These are phyloP conservation scores for Teleogryllus occipitalis DNA, from an alignment of 1,140 invertebrate species.

Conservation along the genomic window DNA sequence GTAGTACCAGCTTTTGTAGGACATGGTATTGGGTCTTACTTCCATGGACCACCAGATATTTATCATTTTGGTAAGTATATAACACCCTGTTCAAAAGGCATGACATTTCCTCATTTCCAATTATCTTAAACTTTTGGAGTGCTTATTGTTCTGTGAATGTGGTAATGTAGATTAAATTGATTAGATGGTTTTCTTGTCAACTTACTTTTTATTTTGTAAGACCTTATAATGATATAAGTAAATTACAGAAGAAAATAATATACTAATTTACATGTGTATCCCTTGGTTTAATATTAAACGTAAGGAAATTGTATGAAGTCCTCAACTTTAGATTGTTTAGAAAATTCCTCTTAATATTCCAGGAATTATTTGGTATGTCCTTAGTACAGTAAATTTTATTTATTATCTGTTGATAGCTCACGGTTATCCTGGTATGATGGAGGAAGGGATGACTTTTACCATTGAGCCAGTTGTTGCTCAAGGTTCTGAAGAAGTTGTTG, in stretches of 20 bases:
- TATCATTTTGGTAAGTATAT: conserved; percentile 45
- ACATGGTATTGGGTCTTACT: conserved; percentile 87
- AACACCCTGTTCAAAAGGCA: neutral
- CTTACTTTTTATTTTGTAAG: too few species aligned
- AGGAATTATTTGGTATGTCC: neutral
- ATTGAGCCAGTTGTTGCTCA: conserved; percentile 84
- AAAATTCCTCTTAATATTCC: neutral
- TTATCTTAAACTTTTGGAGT: neutral
- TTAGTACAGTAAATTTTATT: neutral
- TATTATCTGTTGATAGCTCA: conserved; percentile 47
- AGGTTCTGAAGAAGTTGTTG: conserved; percentile 53
- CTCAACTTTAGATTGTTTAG: neutral
- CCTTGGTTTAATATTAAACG: neutral
- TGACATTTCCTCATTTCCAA: neutral
- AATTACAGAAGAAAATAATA: too few species aligned
- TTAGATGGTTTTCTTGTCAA: too few species aligned
- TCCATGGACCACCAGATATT: conserved; percentile 88
- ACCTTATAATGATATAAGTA: too few species aligned
- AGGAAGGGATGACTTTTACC: conserved; percentile 85
- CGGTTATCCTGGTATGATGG: conserved; percentile 62
- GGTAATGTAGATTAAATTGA: too few species aligned
- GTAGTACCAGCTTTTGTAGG: conserved; percentile 77
- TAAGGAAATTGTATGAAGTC: neutral
- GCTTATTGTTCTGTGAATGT: neutral
- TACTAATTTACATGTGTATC: too few species aligned